These are phyloP conservation scores for Ceyx erithaca DNA, from an alignment of 2,797 vertebrate species.

Conservation along the genomic window DNA sequence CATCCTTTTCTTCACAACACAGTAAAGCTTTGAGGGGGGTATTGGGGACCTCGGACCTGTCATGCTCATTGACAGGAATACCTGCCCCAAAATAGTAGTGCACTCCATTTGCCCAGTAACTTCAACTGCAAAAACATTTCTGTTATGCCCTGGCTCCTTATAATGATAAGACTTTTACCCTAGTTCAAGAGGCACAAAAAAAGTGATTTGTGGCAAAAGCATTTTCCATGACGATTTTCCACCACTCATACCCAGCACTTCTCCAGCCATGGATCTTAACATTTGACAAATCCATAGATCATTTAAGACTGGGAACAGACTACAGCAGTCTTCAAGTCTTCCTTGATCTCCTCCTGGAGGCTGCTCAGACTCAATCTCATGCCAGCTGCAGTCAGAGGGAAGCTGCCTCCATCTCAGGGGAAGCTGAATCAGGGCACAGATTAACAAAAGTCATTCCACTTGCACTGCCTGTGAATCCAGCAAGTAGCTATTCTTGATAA, in stretches of 20 bases:
- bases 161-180: fast-evolving
- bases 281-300: neutral
- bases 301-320: neutral
- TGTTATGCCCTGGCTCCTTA: neutral
- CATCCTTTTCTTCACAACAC: neutral
- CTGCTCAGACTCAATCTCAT: neutral
- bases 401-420: neutral
- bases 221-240: fast-evolving
- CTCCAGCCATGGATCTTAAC: fast-evolving
- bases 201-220: neutral
- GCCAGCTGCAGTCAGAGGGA: fast-evolving
- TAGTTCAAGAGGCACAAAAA: neutral
- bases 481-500: neutral
- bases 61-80: neutral
- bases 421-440: neutral
- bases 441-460: neutral
- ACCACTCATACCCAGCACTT: fast-evolving
- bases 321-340: neutral
- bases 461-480: neutral
- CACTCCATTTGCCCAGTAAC: neutral
- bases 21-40: neutral
- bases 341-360: fast-evolving
- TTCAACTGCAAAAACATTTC: neutral
- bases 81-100: neutral
- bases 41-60: neutral